Evolutionary conservation across 2,113 vertebrate species (phyloP).

Genomic region (Plotosus lineatus): DNA sequence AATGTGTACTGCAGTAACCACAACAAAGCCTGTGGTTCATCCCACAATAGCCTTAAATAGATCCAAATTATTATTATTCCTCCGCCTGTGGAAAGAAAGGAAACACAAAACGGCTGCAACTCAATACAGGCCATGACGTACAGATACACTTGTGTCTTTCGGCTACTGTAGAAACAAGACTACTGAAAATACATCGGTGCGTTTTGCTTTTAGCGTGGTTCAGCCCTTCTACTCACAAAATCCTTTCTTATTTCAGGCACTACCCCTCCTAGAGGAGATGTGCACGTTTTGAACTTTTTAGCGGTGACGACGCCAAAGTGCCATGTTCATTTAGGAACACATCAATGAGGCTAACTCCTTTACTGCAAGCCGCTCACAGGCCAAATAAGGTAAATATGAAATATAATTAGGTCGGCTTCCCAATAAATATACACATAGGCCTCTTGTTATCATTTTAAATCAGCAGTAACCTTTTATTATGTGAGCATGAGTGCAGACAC

Average conservation of each 20-base stretch:
- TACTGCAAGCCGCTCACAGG: conserved; percentile 39
- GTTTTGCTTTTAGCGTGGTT: neutral
- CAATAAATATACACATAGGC: conserved; percentile 43
- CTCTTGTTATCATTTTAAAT: conserved; percentile 50
- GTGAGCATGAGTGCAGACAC: conserved; percentile 28
- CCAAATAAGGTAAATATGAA: conserved; percentile 58
- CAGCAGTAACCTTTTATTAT: conserved; percentile 63
- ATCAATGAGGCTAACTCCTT: conserved; percentile 56
- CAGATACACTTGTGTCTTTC: conserved; percentile 69
- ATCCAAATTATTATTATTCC: conserved; percentile 90
- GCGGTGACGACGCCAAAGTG: conserved; percentile 20
- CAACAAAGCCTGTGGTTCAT: conserved; percentile 93
- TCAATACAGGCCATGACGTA: conserved; percentile 69
- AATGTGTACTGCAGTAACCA: conserved; percentile 88
- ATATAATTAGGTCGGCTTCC: conserved; percentile 51
- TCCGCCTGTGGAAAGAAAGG: conserved; percentile 79
- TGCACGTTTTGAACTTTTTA: neutral
- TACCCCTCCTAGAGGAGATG: neutral
- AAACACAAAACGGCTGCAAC: conserved; percentile 74
- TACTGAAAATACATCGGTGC: neutral
- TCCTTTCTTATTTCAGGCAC: neutral
- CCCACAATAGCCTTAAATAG: conserved; percentile 85
- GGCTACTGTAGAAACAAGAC: conserved; percentile 57
- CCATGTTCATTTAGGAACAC: conserved; percentile 11
- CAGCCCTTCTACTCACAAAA: neutral